Conservation (phyloP, 2,113 vertebrate genomes). For the Setophaga kirtlandii region DNA sequence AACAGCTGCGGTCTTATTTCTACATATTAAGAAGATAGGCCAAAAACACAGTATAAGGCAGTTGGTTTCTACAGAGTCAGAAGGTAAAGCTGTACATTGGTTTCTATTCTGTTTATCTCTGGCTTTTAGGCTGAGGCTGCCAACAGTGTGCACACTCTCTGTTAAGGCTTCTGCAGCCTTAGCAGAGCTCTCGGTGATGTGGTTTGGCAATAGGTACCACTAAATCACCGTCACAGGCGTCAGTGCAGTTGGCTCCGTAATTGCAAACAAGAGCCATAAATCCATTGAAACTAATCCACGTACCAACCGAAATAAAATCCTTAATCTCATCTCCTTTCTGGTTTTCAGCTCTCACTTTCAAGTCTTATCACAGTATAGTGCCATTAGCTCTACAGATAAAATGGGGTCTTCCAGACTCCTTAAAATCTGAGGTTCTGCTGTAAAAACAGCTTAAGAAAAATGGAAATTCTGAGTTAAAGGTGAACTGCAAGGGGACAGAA, state of each 20-base stretch:
- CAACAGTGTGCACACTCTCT: neutral
- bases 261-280: conserved; percentile 47
- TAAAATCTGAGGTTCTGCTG: neutral
- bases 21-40: conserved; percentile 1
- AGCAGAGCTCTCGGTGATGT: neutral
- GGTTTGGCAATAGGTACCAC: conserved; percentile 20
- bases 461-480: neutral
- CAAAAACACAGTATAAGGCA: neutral
- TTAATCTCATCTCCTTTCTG: conserved; percentile 20
- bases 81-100: neutral
- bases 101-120: neutral
- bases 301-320: conserved; percentile 43
- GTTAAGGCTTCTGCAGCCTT: neutral
- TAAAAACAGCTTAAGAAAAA: neutral
- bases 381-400: conserved; percentile 23
- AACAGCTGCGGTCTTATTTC: conserved; percentile 30
- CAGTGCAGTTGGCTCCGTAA: neutral
- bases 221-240: neutral
- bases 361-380: conserved; percentile 22
- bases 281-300: conserved; percentile 35
- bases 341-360: conserved; percentile 55
- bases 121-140: neutral
- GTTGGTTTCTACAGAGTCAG: neutral
- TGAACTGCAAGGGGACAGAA: neutral
- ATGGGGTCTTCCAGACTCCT: neutral